These are phyloP conservation scores for Lamprologus lemairii DNA, from an alignment of 2,113 vertebrate genomes.

Conservation along the genomic window DNA sequence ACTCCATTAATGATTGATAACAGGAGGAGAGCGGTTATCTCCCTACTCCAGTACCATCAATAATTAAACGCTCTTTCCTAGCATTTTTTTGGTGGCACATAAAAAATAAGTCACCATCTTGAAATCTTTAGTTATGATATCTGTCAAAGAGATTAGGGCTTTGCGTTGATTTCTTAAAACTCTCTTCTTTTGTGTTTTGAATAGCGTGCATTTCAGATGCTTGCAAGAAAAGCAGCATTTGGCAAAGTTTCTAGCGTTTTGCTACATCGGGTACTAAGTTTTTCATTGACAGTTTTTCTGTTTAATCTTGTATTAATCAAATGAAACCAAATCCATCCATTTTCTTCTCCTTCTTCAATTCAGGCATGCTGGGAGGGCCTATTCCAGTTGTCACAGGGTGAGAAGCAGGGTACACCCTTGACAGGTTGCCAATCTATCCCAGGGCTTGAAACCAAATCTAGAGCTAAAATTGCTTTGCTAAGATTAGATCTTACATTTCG, in stretches of 20 bases:
- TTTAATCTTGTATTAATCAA: neutral
- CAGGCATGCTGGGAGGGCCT: neutral
- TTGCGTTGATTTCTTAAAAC: conserved; percentile 38
- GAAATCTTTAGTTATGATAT: conserved; percentile 63
- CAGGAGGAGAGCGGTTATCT: conserved; percentile 84
- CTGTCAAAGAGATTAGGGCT: conserved; percentile 54
- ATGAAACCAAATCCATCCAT: neutral
- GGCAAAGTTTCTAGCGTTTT: neutral
- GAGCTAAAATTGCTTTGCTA: neutral
- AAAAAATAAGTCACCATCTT: conserved; percentile 80
- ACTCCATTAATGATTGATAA: conserved; percentile 99
- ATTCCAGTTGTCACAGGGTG: neutral
- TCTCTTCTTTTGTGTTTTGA: neutral
- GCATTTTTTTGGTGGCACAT: conserved; percentile 79
- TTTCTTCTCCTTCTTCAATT: neutral
- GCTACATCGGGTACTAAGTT: neutral
- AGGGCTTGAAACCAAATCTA: neutral
- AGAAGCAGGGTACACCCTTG: neutral
- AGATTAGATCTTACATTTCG: neutral
- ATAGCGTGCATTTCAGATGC: conserved; percentile 5
- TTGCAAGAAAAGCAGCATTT: neutral
- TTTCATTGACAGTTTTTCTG: neutral
- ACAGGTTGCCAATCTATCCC: neutral
- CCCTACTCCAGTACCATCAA: conserved; percentile 91
- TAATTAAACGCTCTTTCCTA: conserved; percentile 88